phyloP scores from a whole-genome alignment of 1,140 invertebrate species.

The Hylaeus anthracinus region DNA sequence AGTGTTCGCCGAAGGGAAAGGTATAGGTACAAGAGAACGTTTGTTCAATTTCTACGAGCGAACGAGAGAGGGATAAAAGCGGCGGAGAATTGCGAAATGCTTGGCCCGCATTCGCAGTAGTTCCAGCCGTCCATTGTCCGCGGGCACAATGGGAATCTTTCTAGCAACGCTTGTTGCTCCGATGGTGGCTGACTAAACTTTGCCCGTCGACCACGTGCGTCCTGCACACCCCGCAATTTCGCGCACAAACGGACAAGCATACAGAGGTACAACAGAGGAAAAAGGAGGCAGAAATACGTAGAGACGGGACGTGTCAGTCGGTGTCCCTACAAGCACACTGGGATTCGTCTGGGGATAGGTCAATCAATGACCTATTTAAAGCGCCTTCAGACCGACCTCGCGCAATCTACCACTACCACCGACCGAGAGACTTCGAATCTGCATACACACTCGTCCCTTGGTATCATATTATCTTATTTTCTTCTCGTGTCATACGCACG shows the following conservation, averaged over 20 bases:
- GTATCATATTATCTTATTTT: too few species aligned
- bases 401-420: slow-evolving; percentile 12
- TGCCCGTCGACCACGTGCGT: slow-evolving; percentile 59
- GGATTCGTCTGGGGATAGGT: slow-evolving; percentile 69
- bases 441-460: background rate
- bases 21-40: slow-evolving; percentile 18
- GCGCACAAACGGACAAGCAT: slow-evolving; percentile 51
- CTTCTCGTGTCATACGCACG: too few species aligned
- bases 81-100: slow-evolving; percentile 54
- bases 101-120: slow-evolving; percentile 55
- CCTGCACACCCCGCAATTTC: slow-evolving; percentile 51
- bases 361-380: slow-evolving; percentile 78
- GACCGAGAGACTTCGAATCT: background rate
- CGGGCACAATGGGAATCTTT: slow-evolving; percentile 61
- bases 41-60: slow-evolving; percentile 43
- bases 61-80: slow-evolving; percentile 46
- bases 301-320: slow-evolving; percentile 33
- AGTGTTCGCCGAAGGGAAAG: slow-evolving; percentile 24
- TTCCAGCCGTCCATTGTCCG: slow-evolving; percentile 57
- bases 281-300: slow-evolving; percentile 24
- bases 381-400: slow-evolving; percentile 50
- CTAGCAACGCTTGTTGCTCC: slow-evolving; percentile 61
- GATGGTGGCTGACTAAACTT: slow-evolving; percentile 59
- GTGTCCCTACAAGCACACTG: slow-evolving; percentile 31
- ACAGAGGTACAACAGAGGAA: slow-evolving; percentile 13